A percentile compares a stretch with the other conserved stretches of the same genome.
Evolutionary conservation across 2,888 invertebrate species (phyloP).

Genomic region (Stratiomys singularior): DNA sequence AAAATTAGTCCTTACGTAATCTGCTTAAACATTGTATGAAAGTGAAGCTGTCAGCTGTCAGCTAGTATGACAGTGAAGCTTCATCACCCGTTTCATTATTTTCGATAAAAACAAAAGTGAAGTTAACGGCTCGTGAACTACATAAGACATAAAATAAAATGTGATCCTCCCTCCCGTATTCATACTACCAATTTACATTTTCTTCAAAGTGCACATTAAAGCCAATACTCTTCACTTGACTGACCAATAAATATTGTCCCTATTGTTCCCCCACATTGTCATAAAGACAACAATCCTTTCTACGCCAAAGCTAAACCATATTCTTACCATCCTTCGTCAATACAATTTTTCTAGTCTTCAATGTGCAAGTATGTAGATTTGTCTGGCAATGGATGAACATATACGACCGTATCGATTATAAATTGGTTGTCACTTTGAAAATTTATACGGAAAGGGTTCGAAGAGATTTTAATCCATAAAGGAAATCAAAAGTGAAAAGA

Average conservation of each 20-base stretch:
- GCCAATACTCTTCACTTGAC: constrained; percentile 24
- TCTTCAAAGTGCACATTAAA: background rate
- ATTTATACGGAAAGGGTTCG: constrained; percentile 52
- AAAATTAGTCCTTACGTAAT: no score
- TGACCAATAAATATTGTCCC: constrained; percentile 14
- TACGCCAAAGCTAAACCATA: background rate
- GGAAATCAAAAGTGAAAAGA: constrained; percentile 53
- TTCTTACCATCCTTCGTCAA: background rate
- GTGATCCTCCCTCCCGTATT: no score
- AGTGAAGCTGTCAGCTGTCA: no score
- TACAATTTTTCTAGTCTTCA: background rate
- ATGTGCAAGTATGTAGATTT: background rate
- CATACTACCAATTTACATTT: no score
- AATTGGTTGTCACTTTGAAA: constrained; percentile 50
- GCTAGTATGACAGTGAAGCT: no score
- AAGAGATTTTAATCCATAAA: constrained; percentile 51
- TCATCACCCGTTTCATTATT: no score
- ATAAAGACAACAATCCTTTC: background rate
- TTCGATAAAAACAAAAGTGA: no score
- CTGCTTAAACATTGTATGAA: no score
- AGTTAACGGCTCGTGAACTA: no score
- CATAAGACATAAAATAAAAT: no score
- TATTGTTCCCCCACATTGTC: no score
- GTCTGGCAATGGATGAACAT: background rate
- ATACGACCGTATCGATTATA: constrained; percentile 46